A percentile compares a stretch with the other conserved stretches of the same genome.
phyloP scores from a whole-genome alignment of 2,113 vertebrate genomes.

The Ctenodactylus gundi region DNA sequence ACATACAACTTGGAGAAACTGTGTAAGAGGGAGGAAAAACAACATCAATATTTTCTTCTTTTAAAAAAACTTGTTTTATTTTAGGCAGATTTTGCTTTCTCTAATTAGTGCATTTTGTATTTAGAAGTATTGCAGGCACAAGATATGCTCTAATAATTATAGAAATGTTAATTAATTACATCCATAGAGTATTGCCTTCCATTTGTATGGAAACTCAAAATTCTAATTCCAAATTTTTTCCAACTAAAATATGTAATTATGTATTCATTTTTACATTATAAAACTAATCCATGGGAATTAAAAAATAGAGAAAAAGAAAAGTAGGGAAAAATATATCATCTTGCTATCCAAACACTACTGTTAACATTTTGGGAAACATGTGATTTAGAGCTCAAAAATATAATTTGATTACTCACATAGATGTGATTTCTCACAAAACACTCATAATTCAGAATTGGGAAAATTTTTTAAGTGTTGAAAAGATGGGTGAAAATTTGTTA shows the following conservation, averaged over 20 bases:
- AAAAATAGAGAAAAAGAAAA: slow-evolving; percentile 40
- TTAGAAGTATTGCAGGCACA: slow-evolving; percentile 27
- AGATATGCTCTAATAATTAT: neutral
- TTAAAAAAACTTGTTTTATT: neutral
- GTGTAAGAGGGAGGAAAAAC: no score
- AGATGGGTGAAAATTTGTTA: neutral
- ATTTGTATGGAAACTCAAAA: slow-evolving; percentile 14
- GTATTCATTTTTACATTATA: slow-evolving; percentile 11
- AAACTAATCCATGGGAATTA: neutral
- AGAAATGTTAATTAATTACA: slow-evolving; percentile 9
- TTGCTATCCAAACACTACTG: slow-evolving; percentile 13
- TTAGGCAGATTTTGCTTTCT: neutral
- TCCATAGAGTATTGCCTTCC: neutral
- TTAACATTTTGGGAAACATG: slow-evolving; percentile 46
- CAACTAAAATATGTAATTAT: neutral
- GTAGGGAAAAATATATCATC: neutral
- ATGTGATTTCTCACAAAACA: slow-evolving; percentile 24
- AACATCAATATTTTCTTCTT: no score
- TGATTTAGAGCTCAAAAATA: slow-evolving; percentile 54
- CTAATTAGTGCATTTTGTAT: neutral
- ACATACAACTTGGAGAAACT: no score
- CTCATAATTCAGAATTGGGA: neutral
- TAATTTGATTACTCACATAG: slow-evolving; percentile 53
- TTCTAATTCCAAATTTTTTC: slow-evolving; percentile 14
- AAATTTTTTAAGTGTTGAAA: slow-evolving; percentile 30